Evolutionary conservation across 2,888 invertebrate genomes (phyloP), one percentile per base, ranked within the genome.

Genomic region (Erebia aethiops): DNA sequence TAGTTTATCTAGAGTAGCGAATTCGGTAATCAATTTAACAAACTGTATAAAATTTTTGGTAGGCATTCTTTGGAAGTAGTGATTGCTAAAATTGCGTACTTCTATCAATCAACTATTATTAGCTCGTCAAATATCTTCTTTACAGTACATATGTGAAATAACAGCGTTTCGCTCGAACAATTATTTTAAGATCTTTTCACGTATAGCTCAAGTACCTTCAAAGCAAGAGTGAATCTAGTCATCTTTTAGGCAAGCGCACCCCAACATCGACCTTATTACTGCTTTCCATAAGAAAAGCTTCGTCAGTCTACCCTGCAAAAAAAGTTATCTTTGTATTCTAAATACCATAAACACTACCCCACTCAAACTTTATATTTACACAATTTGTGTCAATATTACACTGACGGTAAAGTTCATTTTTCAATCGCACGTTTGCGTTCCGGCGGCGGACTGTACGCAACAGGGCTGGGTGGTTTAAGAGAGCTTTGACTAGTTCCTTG

Each of bases 361-460:
- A 26, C 35, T 35, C 21, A 18, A 35, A 58, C 21, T 58, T 35
- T 62, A 62, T 49, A 62, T 62, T 51, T 49, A n/a, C 26, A n/a
- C 49, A 14, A 63, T 51, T 16, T n/a, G 14, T 51, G 49, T 63
- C 63, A 63, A 21, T 14, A n/a, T 21, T 26, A 21, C 21, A 5
- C 14, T n/a, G 21, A 26, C 10, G 13, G 49, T 35, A 57, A 62
- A 52, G 26, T 63, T 72, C 72, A 72, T 51, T 72, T 74, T 68
- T 84, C 82, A 41, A 82, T 79, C 11, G 84, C 79, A 2, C 82
- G 80, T 74, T 84, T 81, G 9, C 87, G 82, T 46, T 80, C 73
- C 1, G 88, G 90, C 18, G 91, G 90, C 2, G 91, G 91, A 69
- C 89, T 91, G 5, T 85, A 84, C 0, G 82, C 75, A 1, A 83